A percentile compares a stretch with the other conserved stretches of the same genome.
phyloP scores from a whole-genome alignment of 92 coral and sea anemone genomes.

The Plumapathes pennacea region DNA sequence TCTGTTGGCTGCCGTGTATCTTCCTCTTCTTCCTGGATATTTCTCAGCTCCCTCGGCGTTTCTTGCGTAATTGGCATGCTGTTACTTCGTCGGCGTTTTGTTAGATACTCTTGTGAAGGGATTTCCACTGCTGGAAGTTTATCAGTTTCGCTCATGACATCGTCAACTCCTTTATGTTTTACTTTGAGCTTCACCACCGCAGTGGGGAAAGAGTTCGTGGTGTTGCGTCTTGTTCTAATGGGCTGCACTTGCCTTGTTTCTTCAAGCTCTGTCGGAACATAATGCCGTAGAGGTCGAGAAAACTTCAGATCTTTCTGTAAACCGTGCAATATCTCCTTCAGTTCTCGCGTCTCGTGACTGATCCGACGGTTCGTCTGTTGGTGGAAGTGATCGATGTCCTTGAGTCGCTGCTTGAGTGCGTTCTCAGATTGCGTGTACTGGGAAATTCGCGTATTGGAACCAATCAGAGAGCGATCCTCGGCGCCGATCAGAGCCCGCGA shows the following conservation, averaged over 20 bases:
- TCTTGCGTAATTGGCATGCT: too few relatives aligned
- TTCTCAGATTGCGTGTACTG: constrained; percentile 56
- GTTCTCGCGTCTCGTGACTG: constrained; percentile 59
- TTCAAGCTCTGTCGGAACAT: constrained; percentile 46
- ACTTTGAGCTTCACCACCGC: too few relatives aligned
- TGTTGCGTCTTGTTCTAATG: constrained; percentile 15
- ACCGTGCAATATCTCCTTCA: constrained; percentile 55
- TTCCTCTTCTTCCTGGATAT: too few relatives aligned
- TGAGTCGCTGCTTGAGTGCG: constrained; percentile 61
- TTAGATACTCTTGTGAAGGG: neutral
- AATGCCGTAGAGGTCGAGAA: constrained; percentile 32
- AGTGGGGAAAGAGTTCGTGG: constrained; percentile 23
- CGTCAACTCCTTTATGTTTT: too few relatives aligned
- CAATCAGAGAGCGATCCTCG: constrained; percentile 21
- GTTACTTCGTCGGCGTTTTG: constrained; percentile 27
- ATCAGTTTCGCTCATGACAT: too few relatives aligned
- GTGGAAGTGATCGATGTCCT: constrained; percentile 60
- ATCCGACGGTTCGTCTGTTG: constrained; percentile 62
- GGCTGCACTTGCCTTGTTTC: constrained; percentile 10
- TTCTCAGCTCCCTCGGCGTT: too few relatives aligned
- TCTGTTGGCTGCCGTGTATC: too few relatives aligned
- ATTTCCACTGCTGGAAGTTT: too few relatives aligned
- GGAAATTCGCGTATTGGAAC: constrained; percentile 12
- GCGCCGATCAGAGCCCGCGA: constrained; percentile 3
- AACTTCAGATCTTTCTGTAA: constrained; percentile 52